phyloP scores from a whole-genome alignment of 2,888 invertebrate species.

The Eupelmus urozonus region DNA sequence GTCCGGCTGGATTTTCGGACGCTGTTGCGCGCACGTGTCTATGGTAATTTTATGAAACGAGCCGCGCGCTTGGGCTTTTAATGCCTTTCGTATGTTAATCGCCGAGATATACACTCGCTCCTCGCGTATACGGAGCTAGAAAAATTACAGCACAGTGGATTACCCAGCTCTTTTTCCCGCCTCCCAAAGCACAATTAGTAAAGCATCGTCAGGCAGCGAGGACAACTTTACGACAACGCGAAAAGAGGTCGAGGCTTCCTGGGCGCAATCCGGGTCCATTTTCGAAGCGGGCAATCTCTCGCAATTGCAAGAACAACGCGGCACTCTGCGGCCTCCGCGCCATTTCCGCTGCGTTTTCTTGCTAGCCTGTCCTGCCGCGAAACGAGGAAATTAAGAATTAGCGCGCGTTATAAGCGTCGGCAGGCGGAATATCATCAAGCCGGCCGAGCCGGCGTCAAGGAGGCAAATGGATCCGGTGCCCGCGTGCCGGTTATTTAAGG shows the following conservation, averaged over 20 bases:
- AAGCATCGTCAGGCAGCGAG: no score
- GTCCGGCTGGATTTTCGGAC: conserved; percentile 7
- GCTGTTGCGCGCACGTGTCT: conserved; percentile 34
- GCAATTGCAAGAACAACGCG: background rate
- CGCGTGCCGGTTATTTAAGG: no score
- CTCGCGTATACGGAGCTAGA: background rate
- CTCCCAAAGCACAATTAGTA: no score
- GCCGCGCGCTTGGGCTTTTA: conserved; percentile 4
- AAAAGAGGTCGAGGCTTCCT: no score
- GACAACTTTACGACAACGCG: no score
- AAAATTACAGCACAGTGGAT: background rate
- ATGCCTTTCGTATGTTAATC: conserved; percentile 50
- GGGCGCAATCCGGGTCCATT: no score
- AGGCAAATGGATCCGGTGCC: conserved; percentile 27
- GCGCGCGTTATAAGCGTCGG: background rate
- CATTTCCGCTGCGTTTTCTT: conserved; percentile 30
- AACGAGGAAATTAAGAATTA: conserved; percentile 42
- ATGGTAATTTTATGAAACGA: conserved; percentile 51
- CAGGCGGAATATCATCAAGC: conserved; percentile 16
- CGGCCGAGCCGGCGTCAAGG: background rate
- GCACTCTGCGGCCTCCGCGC: conserved; percentile 10
- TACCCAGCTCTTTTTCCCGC: background rate
- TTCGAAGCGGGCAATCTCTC: no score
- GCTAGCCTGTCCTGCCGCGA: conserved; percentile 17
- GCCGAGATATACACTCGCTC: background rate